Conservation (phyloP, 1,140 invertebrate genomes). For the Achroia grisella region DNA sequence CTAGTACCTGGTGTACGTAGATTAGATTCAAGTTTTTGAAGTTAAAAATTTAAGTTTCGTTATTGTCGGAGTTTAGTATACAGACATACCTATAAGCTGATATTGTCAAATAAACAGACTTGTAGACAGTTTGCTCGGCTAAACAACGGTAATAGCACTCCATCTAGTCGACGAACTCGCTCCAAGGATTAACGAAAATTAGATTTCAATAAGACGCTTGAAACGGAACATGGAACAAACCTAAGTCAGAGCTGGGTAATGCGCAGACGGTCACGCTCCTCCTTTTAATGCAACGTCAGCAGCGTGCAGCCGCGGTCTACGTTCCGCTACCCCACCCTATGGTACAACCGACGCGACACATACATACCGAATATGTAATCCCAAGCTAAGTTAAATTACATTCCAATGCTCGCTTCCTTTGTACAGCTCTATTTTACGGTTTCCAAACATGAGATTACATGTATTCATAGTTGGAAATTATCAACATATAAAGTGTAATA, state of each 20-base stretch:
- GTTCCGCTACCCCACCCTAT: neutral
- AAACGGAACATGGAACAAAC: constrained; percentile 45
- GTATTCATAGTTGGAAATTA: no score
- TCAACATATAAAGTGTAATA: no score
- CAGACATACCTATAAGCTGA: no score
- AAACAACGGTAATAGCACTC: constrained; percentile 38
- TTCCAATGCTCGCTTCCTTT: constrained; percentile 5
- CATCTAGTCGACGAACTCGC: constrained; percentile 27
- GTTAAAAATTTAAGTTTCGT: no score
- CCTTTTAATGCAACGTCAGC: constrained; percentile 56
- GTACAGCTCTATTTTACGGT: no score
- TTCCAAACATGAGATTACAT: no score
- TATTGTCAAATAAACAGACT: no score
- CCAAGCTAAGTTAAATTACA: constrained; percentile 16
- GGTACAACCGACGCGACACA: constrained; percentile 5
- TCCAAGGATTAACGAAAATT: constrained; percentile 67
- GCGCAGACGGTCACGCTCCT: constrained; percentile 47
- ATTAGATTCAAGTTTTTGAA: no score
- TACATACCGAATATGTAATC: constrained; percentile 13
- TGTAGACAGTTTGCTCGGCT: no score
- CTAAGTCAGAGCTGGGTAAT: constrained; percentile 48
- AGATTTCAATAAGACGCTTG: constrained; percentile 71
- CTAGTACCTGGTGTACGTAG: no score
- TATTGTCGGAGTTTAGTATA: no score
- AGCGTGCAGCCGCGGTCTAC: constrained; percentile 9